Evolutionary conservation across 2,888 invertebrate genomes (phyloP).

Genomic region (Lasioglossum morio): DNA sequence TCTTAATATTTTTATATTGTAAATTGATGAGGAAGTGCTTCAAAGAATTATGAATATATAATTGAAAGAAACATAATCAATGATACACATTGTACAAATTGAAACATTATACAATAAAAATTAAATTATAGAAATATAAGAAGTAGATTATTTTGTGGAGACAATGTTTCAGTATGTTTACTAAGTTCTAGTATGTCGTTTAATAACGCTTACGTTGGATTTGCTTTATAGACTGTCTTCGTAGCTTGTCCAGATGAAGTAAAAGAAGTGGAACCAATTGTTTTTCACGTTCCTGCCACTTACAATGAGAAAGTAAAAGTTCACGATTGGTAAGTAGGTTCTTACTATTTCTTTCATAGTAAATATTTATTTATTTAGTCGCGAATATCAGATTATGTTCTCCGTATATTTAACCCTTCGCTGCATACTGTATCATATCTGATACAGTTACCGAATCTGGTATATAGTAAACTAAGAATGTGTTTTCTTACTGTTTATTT

Average conservation of each 20-base stretch:
- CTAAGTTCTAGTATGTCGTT: background rate
- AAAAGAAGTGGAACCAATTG: slow-evolving; percentile 50
- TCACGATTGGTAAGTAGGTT: slow-evolving; percentile 71
- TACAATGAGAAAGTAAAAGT: slow-evolving; percentile 75
- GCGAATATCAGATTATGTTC: background rate
- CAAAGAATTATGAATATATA: background rate
- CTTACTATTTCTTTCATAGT: background rate
- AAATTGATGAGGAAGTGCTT: background rate
- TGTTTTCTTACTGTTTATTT: no score
- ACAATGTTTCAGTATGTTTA: background rate
- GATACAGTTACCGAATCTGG: no score
- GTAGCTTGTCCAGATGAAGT: slow-evolving; percentile 56
- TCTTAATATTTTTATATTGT: background rate
- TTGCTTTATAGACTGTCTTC: slow-evolving; percentile 67
- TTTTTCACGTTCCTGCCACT: slow-evolving; percentile 58
- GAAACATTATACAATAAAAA: background rate
- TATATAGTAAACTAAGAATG: no score
- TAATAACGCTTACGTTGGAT: background rate
- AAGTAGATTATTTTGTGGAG: background rate
- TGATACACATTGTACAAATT: no score
- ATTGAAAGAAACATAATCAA: background rate
- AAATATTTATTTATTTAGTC: background rate
- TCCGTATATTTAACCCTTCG: background rate
- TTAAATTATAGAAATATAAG: background rate
- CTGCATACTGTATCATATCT: no score